These are phyloP conservation scores for Oreochromis mossambicus DNA, from an alignment of 2,797 vertebrate genomes.

Conservation along the genomic window DNA sequence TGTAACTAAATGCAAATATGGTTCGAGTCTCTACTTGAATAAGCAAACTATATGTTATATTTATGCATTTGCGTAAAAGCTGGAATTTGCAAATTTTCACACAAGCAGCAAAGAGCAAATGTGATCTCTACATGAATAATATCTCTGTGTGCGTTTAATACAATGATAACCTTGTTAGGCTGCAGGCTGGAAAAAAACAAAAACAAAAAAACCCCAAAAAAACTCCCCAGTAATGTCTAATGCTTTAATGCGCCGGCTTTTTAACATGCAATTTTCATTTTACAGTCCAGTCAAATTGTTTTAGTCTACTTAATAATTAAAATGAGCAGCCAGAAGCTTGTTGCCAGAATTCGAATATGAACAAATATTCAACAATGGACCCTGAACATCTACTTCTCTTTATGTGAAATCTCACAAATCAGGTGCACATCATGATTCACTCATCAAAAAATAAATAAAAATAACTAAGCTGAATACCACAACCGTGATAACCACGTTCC, in stretches of 20 bases:
- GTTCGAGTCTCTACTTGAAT: rapidly evolving
- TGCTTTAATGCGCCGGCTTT: neutral
- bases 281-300: neutral
- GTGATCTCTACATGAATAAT: neutral
- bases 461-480: neutral
- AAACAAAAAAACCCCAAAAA: neutral
- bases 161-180: neutral
- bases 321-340: neutral
- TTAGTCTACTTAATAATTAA: neutral
- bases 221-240: neutral
- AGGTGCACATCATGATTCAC: neutral
- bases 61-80: neutral
- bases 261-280: neutral
- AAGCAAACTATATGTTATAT: neutral
- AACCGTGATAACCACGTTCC: neutral
- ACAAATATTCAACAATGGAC: neutral
- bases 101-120: neutral
- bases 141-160: neutral
- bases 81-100: neutral
- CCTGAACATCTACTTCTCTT: neutral
- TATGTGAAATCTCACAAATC: neutral
- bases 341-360: neutral
- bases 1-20: neutral
- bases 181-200: neutral
- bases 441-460: neutral